These are phyloP conservation scores for Ctenicera cuprea DNA, from an alignment of 2,888 invertebrate species.

Conservation along the genomic window DNA sequence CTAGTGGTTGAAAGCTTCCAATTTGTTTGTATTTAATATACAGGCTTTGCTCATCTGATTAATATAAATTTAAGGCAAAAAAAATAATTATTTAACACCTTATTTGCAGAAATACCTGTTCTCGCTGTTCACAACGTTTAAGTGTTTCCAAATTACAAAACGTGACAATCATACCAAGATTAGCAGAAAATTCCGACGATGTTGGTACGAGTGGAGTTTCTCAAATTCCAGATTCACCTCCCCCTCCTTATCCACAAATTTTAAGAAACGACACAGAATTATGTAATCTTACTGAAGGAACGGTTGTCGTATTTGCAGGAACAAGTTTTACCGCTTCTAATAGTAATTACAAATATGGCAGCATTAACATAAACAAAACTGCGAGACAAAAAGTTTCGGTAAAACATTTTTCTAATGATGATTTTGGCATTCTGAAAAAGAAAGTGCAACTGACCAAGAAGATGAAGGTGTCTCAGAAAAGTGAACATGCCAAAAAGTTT, in stretches of 20 bases:
- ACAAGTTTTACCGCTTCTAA: background rate
- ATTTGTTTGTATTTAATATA: no score
- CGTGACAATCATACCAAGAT: no score
- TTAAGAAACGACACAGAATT: background rate
- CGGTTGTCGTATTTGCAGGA: background rate
- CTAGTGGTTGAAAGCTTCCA: no score
- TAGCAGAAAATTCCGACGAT: background rate
- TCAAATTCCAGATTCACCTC: constrained; percentile 30
- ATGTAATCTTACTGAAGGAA: background rate
- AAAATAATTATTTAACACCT: no score
- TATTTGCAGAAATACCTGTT: constrained; percentile 14
- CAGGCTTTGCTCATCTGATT: no score
- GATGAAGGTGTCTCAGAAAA: background rate
- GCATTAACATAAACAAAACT: background rate
- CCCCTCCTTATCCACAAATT: constrained; percentile 20
- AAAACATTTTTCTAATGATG: constrained; percentile 8
- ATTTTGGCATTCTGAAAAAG: background rate
- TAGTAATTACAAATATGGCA: background rate
- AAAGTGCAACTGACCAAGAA: background rate
- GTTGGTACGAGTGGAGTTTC: background rate
- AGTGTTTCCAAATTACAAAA: no score
- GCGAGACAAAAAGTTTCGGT: background rate
- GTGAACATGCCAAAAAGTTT: background rate
- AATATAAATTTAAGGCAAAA: no score
- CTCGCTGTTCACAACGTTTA: constrained; percentile 9